Evolutionary conservation across 64 coral and sea anemone genomes (phyloP).

Genomic region (Montipora capricornis): DNA sequence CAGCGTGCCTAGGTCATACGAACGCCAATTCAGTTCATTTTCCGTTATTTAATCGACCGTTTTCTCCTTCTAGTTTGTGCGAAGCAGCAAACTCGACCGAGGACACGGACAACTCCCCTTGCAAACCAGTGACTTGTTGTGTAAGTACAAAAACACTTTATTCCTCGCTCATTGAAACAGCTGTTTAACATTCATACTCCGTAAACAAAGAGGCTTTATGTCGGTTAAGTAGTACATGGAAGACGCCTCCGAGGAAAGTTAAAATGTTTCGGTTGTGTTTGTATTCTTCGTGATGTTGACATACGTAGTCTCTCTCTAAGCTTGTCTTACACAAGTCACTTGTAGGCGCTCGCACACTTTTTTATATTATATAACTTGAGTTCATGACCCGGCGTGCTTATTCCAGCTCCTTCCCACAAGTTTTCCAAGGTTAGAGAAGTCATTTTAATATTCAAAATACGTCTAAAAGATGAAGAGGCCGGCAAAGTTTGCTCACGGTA

Average conservation of each 20-base stretch:
- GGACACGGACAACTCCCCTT: neutral
- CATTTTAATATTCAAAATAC: conserved; percentile 16
- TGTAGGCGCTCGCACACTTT: conserved; percentile 18
- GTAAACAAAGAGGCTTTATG: conserved; percentile 61
- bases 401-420: neutral
- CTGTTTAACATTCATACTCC: conserved; percentile 54
- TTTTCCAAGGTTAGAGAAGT: neutral
- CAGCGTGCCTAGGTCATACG: neutral
- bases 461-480: neutral
- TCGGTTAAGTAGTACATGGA: neutral
- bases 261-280: neutral
- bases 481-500: neutral
- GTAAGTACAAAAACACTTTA: conserved; percentile 47
- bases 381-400: conserved; percentile 22
- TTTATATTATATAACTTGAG: conserved; percentile 28
- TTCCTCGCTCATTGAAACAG: conserved; percentile 47
- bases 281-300: neutral
- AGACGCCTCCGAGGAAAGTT: neutral
- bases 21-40: neutral
- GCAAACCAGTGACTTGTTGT: conserved; percentile 48
- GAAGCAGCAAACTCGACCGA: conserved; percentile 2
- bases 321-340: neutral
- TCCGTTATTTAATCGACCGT: neutral
- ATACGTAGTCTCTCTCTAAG: neutral
- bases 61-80: conserved; percentile 18